These are phyloP conservation scores for Ornithoptera alexandrae DNA, from an alignment of 2,888 invertebrate species.

Conservation along the genomic window DNA sequence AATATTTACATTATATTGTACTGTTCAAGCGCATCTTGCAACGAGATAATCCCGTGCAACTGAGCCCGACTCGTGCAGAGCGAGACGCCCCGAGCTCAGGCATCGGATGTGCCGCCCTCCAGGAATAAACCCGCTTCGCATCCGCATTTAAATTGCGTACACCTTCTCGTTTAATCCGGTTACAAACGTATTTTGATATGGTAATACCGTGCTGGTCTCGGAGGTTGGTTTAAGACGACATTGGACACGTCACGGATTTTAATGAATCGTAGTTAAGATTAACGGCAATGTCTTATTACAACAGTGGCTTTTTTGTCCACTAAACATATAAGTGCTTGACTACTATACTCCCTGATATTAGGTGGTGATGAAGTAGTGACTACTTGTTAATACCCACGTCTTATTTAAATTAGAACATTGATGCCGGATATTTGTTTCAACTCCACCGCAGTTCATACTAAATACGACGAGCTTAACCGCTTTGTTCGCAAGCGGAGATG, in stretches of 20 bases:
- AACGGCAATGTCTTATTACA: neutral
- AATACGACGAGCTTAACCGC: too few relatives aligned
- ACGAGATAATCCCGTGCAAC: conserved; percentile 47
- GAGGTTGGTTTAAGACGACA: conserved; percentile 26
- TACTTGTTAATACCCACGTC: too few relatives aligned
- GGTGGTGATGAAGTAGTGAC: too few relatives aligned
- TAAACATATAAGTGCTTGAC: neutral
- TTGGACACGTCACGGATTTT: conserved; percentile 9
- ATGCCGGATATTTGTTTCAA: too few relatives aligned
- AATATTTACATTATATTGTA: conserved; percentile 41
- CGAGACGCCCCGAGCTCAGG: conserved; percentile 25
- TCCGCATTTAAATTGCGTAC: conserved; percentile 63
- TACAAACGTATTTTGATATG: conserved; percentile 34
- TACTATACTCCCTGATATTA: too few relatives aligned
- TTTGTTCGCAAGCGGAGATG: too few relatives aligned
- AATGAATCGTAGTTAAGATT: neutral
- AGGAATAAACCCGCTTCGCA: conserved; percentile 51
- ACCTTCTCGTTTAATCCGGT: conserved; percentile 32
- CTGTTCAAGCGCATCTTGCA: conserved; percentile 42
- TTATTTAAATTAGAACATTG: too few relatives aligned
- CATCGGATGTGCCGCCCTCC: conserved; percentile 43
- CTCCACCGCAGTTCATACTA: too few relatives aligned
- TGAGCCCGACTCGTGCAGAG: conserved; percentile 40
- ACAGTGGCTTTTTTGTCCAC: neutral
- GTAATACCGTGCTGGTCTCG: conserved; percentile 32